phyloP scores from a whole-genome alignment of 2,888 invertebrate species.

The Tetragnatha montana region DNA sequence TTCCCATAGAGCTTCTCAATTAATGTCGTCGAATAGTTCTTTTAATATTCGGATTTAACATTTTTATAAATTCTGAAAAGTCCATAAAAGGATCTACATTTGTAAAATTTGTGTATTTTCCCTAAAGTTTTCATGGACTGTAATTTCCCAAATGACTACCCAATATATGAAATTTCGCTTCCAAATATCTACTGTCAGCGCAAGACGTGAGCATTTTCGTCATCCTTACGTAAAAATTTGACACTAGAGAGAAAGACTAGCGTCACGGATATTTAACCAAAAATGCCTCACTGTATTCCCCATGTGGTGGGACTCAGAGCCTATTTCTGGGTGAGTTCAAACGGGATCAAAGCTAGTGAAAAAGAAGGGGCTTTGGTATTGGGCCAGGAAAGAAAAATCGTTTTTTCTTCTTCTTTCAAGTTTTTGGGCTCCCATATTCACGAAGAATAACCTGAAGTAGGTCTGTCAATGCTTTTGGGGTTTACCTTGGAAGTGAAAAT shows the following conservation, averaged over 20 bases:
- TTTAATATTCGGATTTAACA: too few species aligned
- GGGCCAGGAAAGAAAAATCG: constrained; percentile 8
- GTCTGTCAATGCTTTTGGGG: neutral
- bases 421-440: neutral
- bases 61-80: too few species aligned
- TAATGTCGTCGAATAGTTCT: too few species aligned
- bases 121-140: too few species aligned
- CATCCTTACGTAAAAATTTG: neutral
- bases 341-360: constrained; percentile 3
- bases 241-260: neutral
- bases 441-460: neutral
- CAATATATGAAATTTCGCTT: too few species aligned
- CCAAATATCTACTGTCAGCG: too few species aligned
- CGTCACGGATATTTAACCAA: constrained; percentile 13
- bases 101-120: too few species aligned
- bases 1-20: too few species aligned
- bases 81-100: too few species aligned
- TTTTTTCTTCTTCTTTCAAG: neutral
- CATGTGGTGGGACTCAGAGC: neutral
- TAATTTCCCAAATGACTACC: too few species aligned
- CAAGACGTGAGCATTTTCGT: too few species aligned
- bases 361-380: constrained; percentile 11
- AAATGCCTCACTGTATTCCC: neutral
- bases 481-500: neutral
- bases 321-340: constrained; percentile 26